Evolutionary conservation across 2,797 vertebrate species (phyloP).

Genomic region (Gymnodraco acuticeps): DNA sequence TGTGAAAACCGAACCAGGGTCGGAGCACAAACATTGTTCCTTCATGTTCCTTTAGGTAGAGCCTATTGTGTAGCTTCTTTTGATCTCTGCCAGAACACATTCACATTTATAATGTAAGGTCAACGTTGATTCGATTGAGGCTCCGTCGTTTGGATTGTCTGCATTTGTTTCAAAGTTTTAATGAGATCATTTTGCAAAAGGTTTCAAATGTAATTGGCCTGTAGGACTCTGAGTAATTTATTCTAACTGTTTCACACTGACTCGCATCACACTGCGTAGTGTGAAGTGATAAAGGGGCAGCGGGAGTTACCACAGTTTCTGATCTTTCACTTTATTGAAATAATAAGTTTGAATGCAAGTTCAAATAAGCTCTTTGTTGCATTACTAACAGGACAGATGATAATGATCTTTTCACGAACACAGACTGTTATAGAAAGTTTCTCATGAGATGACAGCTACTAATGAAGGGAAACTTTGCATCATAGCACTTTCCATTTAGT

Average conservation of each 20-base stretch:
- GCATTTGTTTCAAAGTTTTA: neutral
- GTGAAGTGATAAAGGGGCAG: neutral
- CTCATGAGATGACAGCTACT: neutral
- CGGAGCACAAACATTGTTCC: neutral
- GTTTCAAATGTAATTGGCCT: constrained; percentile 22
- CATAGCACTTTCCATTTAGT: neutral
- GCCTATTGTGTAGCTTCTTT: neutral
- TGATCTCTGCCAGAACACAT: neutral
- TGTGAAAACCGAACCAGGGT: neutral
- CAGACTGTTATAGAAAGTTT: neutral
- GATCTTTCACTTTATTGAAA: neutral
- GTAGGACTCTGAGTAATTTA: constrained; percentile 7
- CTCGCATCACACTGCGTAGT: neutral
- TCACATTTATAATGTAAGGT: neutral
- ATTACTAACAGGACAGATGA: neutral
- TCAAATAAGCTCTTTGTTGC: constrained; percentile 4
- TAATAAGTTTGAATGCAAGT: constrained; percentile 11
- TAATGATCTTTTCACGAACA: constrained; percentile 4
- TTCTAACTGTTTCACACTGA: neutral
- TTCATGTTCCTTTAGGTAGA: neutral
- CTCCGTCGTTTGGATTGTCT: neutral
- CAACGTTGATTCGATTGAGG: neutral
- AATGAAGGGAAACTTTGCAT: neutral
- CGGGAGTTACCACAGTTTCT: neutral
- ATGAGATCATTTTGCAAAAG: constrained; percentile 1